phyloP scores from a whole-genome alignment of 2,113 vertebrate species.

The Callopanchax toddi region DNA sequence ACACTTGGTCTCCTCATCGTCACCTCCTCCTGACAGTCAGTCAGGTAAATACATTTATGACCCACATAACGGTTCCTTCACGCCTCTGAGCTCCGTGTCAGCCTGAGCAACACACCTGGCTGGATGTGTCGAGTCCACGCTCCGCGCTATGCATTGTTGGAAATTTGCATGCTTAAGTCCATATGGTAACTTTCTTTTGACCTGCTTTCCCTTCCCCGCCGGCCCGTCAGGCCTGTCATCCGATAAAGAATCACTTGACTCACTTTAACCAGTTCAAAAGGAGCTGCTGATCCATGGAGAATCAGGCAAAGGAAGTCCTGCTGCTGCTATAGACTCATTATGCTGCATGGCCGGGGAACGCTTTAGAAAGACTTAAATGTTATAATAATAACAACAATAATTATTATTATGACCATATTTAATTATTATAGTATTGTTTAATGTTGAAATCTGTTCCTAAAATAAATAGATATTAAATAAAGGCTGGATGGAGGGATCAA shows the following conservation, averaged over 20 bases:
- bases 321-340: conserved; percentile 90
- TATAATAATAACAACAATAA: too few species aligned
- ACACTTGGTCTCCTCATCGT: too few species aligned
- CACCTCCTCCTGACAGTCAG: too few species aligned
- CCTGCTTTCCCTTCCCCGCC: conserved; percentile 91
- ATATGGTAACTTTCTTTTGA: conserved; percentile 97
- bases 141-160: conserved; percentile 79
- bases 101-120: conserved; percentile 22
- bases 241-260: conserved; percentile 99
- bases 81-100: conserved; percentile 10
- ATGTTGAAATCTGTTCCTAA: conserved; percentile 89
- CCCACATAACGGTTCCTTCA: not conserved
- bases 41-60: not conserved
- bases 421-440: conserved; percentile 78
- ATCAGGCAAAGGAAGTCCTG: conserved; percentile 94
- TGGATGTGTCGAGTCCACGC: conserved; percentile 65
- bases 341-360: conserved; percentile 91
- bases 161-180: conserved; percentile 93
- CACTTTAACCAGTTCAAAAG: conserved; percentile 99
- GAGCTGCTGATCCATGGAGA: conserved; percentile 95
- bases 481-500: conserved; percentile 87
- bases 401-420: too few species aligned
- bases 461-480: conserved; percentile 78
- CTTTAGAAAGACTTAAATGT: too few species aligned
- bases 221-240: conserved; percentile 96